Evolutionary conservation across 2,113 vertebrate genomes (phyloP).

Genomic region (Eulemur macaco): DNA sequence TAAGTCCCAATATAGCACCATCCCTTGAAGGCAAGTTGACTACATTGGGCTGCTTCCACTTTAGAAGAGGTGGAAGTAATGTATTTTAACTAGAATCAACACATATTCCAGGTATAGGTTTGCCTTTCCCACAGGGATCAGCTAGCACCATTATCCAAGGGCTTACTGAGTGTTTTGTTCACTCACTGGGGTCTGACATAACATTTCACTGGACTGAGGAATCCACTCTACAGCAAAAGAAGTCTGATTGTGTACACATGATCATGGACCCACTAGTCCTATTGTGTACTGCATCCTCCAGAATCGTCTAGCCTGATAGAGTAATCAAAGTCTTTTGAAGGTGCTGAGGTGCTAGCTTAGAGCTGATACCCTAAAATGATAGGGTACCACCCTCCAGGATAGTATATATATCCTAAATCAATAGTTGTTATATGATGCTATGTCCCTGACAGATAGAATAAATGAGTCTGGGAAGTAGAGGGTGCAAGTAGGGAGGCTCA

Average conservation of each 20-base stretch:
- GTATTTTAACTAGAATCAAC: background rate
- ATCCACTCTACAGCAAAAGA: background rate
- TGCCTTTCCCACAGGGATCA: background rate
- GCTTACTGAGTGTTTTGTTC: background rate
- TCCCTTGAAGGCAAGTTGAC: background rate
- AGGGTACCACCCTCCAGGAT: background rate
- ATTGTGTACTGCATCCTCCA: background rate
- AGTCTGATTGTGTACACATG: background rate
- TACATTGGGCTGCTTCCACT: background rate
- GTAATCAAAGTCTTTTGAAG: background rate
- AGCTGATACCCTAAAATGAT: background rate
- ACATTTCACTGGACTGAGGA: background rate
- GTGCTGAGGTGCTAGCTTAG: background rate
- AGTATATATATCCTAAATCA: background rate
- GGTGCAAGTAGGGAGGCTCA: background rate
- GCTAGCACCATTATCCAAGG: background rate
- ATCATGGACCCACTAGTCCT: too few species aligned
- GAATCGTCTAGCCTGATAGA: background rate
- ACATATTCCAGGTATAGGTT: background rate
- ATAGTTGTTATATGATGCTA: background rate
- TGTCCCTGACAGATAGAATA: background rate
- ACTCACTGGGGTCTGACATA: background rate
- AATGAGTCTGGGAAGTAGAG: background rate
- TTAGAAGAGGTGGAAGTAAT: background rate
- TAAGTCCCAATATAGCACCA: background rate